phyloP scores from a whole-genome alignment of 92 coral and sea anemone genomes.

The Parazoanthus darwini region DNA sequence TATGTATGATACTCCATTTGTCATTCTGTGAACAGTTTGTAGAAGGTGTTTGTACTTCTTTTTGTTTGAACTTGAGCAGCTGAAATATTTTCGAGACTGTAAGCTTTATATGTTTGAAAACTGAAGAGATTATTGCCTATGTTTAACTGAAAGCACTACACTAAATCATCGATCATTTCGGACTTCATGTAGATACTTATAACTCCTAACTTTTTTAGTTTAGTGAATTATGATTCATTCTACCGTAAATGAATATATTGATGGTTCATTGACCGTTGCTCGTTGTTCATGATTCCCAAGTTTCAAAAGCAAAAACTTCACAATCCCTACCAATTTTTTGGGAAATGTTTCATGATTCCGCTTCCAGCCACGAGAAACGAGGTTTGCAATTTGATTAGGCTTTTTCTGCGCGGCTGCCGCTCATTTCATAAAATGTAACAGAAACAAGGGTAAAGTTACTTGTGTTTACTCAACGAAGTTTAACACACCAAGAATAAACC shows the following conservation, averaged over 20 bases:
- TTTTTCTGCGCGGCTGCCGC: not conserved
- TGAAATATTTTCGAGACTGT: not conserved
- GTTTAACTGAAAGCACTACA: not conserved
- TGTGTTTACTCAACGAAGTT: not conserved
- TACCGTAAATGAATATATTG: no score
- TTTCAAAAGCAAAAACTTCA: no score
- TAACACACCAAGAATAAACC: not conserved
- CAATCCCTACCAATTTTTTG: no score
- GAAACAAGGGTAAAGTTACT: not conserved
- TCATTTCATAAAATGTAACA: not conserved
- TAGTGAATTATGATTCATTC: no score
- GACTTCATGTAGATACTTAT: no score
- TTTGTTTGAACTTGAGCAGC: not conserved
- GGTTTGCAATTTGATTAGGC: not conserved
- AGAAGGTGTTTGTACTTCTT: not conserved
- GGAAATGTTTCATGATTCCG: no score
- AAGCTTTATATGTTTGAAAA: not conserved
- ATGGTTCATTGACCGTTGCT: no score
- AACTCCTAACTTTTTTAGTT: no score
- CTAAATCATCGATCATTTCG: not conserved
- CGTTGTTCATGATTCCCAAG: no score
- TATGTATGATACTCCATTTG: not conserved
- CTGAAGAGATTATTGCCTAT: not conserved
- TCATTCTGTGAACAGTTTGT: not conserved
- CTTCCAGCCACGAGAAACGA: no score